Evolutionary conservation across 2,888 invertebrate genomes (phyloP), one percentile per base, ranked within the genome.

Genomic region (Leptura quadrifasciata): DNA sequence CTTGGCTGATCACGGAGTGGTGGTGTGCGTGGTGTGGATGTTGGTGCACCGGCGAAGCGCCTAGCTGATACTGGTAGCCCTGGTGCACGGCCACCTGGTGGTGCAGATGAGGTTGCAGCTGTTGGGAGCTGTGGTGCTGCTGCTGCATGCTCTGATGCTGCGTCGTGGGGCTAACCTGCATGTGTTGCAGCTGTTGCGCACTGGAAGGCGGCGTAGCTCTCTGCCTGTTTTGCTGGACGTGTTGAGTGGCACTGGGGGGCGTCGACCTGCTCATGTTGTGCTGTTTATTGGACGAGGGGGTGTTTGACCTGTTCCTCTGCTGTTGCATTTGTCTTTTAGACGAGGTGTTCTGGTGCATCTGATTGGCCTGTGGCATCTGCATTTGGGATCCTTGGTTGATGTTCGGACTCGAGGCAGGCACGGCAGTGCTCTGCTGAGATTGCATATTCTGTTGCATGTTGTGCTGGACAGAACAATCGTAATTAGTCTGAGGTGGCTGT

Each of bases 391-490:
- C 18, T 47, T 65, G 86, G 87, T 78, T 85, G 82, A 77, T 88
- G 85, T 74, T 82, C 2, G 91, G 90, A 83, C 91, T 89, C 9
- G 90, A 89, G 61, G 90, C 89, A 1, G 91, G 91, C 58, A 88
- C 89, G 6, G 83, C 82, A 69, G 78, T 64, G 31, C 68, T 84
- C 65, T 83, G 83, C 54, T 77, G 85, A 2, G 63, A 64, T 81
- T 81, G 82, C 55, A 80, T 82, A 68, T 81, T 85, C 75, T 89
- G 89, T 39, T 87, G 88, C 79, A 92, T 91, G 84, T 93, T 94
- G 86, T 94, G 93, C 76, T 94, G 91, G 91, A 95, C 93, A n/a
- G 94, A 94, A 85, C 95, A 95, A 75, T 93, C 93, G 81, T 92
- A 93, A 71, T 90, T 91, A 0, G 89, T 88, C 79, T 91, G 90